These are phyloP conservation scores for Calephelis perditalis DNA, from an alignment of 2,888 invertebrate species.

Conservation along the genomic window DNA sequence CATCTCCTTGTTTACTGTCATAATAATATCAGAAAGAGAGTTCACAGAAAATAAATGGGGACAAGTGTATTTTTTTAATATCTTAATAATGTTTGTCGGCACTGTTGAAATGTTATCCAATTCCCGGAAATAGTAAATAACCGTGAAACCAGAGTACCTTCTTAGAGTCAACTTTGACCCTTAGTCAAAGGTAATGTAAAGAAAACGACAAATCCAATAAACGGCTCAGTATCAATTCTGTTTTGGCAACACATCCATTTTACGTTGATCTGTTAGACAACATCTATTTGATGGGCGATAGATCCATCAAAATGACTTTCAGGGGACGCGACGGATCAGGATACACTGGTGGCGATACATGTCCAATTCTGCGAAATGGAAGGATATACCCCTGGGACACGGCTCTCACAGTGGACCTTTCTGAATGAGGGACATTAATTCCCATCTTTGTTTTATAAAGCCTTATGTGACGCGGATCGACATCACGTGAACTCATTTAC, in stretches of 20 bases:
- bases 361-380: slow-evolving; percentile 74
- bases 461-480: slow-evolving; percentile 67
- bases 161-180: slow-evolving; percentile 66
- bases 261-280: slow-evolving; percentile 46
- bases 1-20: too few relatives aligned
- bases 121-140: slow-evolving; percentile 40
- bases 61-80: too few relatives aligned
- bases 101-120: not conserved
- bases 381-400: slow-evolving; percentile 66
- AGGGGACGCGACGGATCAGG: slow-evolving; percentile 45
- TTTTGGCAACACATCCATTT: slow-evolving; percentile 60
- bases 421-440: slow-evolving; percentile 73
- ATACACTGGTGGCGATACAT: slow-evolving; percentile 53
- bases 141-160: slow-evolving; percentile 54
- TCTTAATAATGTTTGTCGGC: too few relatives aligned
- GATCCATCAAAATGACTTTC: slow-evolving; percentile 46
- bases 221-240: slow-evolving; percentile 67
- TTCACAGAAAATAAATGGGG: too few relatives aligned
- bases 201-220: slow-evolving; percentile 74
- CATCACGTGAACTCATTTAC: slow-evolving; percentile 62
- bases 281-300: slow-evolving; percentile 42
- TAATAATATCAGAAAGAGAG: too few relatives aligned
- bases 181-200: slow-evolving; percentile 69
- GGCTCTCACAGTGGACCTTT: slow-evolving; percentile 69
- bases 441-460: slow-evolving; percentile 75